Conservation (phyloP, 2,113 vertebrate genomes). For the Phalacrocorax brasilianus region DNA sequence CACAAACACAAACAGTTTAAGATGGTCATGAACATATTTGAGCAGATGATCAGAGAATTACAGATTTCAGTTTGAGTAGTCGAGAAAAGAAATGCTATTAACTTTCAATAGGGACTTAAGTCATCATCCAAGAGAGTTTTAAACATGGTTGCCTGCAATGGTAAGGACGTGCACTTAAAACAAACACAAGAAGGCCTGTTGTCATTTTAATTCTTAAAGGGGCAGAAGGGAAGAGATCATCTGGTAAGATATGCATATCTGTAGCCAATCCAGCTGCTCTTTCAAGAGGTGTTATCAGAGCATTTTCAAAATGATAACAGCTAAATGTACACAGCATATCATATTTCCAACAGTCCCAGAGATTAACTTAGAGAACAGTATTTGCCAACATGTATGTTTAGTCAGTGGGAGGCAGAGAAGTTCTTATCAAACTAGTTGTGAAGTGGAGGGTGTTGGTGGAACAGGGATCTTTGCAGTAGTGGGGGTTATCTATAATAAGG, state of each 20-base stretch:
- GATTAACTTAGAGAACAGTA: background rate
- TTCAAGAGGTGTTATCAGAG: background rate
- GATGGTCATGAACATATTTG: background rate
- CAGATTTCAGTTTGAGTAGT: background rate
- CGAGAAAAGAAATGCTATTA: background rate
- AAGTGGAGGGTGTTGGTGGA: background rate
- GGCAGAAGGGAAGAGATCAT: background rate
- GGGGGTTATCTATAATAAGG: background rate
- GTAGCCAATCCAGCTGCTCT: background rate
- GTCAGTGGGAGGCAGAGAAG: background rate
- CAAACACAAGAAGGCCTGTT: background rate
- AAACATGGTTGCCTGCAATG: background rate
- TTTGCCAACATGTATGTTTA: background rate
- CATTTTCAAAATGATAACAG: background rate
- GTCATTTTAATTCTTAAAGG: background rate
- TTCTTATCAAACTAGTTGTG: background rate
- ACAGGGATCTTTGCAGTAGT: background rate
- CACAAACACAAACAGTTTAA: background rate
- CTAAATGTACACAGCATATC: background rate
- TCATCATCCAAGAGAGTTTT: background rate
- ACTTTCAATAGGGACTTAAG: background rate
- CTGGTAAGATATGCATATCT: background rate
- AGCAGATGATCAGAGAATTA: background rate
- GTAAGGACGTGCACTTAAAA: background rate
- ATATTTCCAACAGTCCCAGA: background rate